Evolutionary conservation across 35 echinoderm and acorn worm species (phyloP), one percentile per base, ranked within the genome.

Genomic region (Patiria miniata): DNA sequence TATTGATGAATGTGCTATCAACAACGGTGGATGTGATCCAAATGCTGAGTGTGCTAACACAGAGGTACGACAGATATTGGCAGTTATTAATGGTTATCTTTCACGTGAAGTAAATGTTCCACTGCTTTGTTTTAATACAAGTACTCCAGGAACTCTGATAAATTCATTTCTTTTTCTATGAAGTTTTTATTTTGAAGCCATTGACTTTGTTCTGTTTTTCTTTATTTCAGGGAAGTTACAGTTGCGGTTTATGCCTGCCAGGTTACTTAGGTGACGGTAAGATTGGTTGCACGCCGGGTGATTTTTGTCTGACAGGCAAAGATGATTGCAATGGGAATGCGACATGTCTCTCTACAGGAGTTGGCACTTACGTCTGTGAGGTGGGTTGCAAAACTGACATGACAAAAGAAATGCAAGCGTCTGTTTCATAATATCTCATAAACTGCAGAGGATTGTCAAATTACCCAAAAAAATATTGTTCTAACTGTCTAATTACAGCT

Each of bases 331-430:
- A 97, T 83, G 39, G 56, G 50, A 85, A 97, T 53, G 95, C 95
- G 22, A 91, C 95, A 17, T 97, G 95, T 53, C 79, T 87, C 12
- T 97, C 88, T 12, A 97, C 95, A 42, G 95, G 95, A 19, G 86
- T 91, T 39, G 95, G 95, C 0, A 93, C 85, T 51, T 97, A 88
- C 81, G 83, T 88, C 5, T 97, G 95, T 78, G 91, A 93, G 95
- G 95, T 97, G 91, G 58, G 80, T 47, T 47, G 4, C 42, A 4
- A 47, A 12, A 47, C 42, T 47, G 12, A 47, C 42, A 47, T 47
- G 42, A 12, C 12, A n/a, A n/a, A n/a, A n/a, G n/a, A n/a, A n/a
- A n/a, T n/a, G n/a, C n/a, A n/a, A n/a, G n/a, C n/a, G n/a, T n/a
- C n/a, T n/a, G n/a, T n/a, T n/a, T n/a, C n/a, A n/a, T n/a, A n/a